Base-by-base conservation (phyloP, 2,797 vertebrate species). In the Pseudochromis fuscus region DNA sequence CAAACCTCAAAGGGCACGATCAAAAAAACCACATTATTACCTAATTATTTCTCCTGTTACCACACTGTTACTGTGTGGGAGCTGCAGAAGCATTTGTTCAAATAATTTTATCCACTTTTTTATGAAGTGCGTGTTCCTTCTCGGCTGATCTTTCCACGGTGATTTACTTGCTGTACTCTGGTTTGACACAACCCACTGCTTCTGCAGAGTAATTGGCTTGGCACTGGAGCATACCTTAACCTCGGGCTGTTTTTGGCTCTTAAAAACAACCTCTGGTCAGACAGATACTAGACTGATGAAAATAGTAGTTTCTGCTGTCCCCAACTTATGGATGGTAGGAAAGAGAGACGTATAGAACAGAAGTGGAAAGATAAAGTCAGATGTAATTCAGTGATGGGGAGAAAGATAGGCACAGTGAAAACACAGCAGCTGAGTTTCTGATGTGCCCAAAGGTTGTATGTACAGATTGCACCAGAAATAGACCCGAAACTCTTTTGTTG, bases 161-260 rank as follows among this genome's bases (percentile, higher is more conserved):
- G 52, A 79, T 89, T 68, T 76, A 67, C 48, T 65, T 12, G 15
- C 31, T 76, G 44, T 56, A 16, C 35, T 57, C 45, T 33, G 37
- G 31, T 77, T 55, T 84, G 73, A 83, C 64, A 70, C 65, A 72
- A 60, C 52, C 18, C 35, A 57, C 50, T 74, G 40, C 63, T 81
- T 75, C 61, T 51, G 59, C 18, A 49, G 50, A 61, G 50, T 81
- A 83, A 83, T 79, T 75, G 76, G 42, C 63, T 72, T 33, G 59
- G 65, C 69, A 65, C 67, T 24, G 40, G 72, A 57, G 33, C 38
- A 35, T 23, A 28, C 31, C 35, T 59, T 68, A 57, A 74, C 78
- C 81, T 35, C 40, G 35, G 61, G 55, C 75, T 79, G 71, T 81
- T 75, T 70, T 72, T 56, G 52, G 49, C 37, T 63, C 59, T 15